phyloP scores from a whole-genome alignment of 2,797 vertebrate genomes.

The Microcaecilia unicolor region DNA sequence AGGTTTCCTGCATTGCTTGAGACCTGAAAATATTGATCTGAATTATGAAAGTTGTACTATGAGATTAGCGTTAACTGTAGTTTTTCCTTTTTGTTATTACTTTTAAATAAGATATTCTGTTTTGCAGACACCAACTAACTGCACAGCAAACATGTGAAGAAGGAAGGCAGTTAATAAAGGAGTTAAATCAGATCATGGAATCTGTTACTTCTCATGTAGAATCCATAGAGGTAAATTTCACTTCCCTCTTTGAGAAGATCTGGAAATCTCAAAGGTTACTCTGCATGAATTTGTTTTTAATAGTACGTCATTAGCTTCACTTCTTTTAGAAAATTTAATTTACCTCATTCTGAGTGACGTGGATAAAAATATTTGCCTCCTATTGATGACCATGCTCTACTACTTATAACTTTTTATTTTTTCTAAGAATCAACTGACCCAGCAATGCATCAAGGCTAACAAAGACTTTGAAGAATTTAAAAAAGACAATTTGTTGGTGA shows the following conservation, averaged over 20 bases:
- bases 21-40: neutral
- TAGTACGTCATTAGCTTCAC: neutral
- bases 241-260: neutral
- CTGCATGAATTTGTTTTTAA: neutral
- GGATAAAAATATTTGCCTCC: neutral
- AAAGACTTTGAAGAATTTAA: conserved; percentile 43
- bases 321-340: neutral
- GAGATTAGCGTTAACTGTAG: too few relatives aligned
- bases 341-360: neutral
- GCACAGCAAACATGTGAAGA: conserved; percentile 56
- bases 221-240: conserved; percentile 45
- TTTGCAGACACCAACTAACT: conserved; percentile 48
- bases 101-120: neutral
- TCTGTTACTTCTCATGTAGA: conserved; percentile 46
- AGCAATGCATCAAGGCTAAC: conserved; percentile 43
- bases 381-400: too few relatives aligned
- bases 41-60: too few relatives aligned
- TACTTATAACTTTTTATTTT: conserved; percentile 14
- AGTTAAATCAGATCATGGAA: conserved; percentile 49
- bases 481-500: conserved; percentile 42
- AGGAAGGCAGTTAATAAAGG: conserved; percentile 46
- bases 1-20: neutral
- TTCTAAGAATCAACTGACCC: conserved; percentile 55
- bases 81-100: neutral
- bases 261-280: neutral